Conservation (phyloP, 2,888 invertebrate genomes). For the Clostera curtula region DNA sequence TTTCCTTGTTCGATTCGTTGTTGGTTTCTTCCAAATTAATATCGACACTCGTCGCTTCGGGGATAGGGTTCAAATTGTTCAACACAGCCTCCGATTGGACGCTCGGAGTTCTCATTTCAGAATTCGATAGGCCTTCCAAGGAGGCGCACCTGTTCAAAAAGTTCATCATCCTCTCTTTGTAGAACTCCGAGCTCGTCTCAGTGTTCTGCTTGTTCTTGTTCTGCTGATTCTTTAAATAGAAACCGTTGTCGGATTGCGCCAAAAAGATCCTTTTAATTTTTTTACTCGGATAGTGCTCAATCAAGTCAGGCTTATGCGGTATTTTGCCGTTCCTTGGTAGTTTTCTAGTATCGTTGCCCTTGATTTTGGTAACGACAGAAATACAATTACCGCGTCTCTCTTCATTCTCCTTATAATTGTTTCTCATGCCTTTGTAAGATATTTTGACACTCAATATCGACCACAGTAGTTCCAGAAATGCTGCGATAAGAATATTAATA, state of each 20-base stretch:
- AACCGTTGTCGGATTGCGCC: conserved; percentile 56
- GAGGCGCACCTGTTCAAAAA: conserved; percentile 59
- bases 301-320: conserved; percentile 67
- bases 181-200: conserved; percentile 61
- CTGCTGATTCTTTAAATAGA: conserved; percentile 60
- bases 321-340: conserved; percentile 53
- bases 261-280: conserved; percentile 71
- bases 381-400: conserved; percentile 65
- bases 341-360: conserved; percentile 64
- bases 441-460: conserved; percentile 75
- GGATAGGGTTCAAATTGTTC: conserved; percentile 52
- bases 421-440: conserved; percentile 77
- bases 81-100: conserved; percentile 46
- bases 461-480: conserved; percentile 75
- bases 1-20: conserved; percentile 1
- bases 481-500: conserved; percentile 76
- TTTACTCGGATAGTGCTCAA: conserved; percentile 70
- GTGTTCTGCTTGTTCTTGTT: conserved; percentile 60
- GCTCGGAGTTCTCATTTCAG: conserved; percentile 44
- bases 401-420: conserved; percentile 72
- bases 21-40: conserved; percentile 12
- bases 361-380: conserved; percentile 71
- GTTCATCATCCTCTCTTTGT: conserved; percentile 63
- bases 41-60: conserved; percentile 36
- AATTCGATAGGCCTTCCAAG: conserved; percentile 48